Evolutionary conservation across 1,140 invertebrate species (phyloP).

Genomic region (Papilio polytes): DNA sequence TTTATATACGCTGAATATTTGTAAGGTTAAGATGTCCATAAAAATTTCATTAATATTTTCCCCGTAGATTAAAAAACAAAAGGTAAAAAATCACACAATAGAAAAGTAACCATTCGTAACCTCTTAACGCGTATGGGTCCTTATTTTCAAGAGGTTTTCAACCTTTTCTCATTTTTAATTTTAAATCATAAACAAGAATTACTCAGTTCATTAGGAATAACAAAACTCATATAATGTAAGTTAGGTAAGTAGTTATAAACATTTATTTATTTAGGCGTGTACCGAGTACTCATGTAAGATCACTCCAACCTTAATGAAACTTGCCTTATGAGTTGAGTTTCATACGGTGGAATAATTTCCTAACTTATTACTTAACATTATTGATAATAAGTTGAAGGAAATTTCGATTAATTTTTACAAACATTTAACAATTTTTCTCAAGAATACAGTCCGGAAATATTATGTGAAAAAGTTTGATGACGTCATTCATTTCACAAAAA

Average conservation of each 20-base stretch:
- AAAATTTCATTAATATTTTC: no score
- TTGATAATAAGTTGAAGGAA: conserved; percentile 11
- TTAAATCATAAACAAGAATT: not conserved
- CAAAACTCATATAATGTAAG: conserved; percentile 17
- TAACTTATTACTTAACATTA: conserved; percentile 36
- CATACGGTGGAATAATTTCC: conserved; percentile 24
- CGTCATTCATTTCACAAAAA: no score
- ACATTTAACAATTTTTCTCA: no score
- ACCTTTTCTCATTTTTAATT: not conserved
- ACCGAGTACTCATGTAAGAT: conserved; percentile 18
- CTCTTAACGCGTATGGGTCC: no score
- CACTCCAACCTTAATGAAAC: conserved; percentile 13
- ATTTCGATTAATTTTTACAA: not conserved
- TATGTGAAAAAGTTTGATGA: no score
- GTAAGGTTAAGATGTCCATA: no score
- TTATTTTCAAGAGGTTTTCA: not conserved
- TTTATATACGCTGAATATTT: no score
- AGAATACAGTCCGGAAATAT: no score
- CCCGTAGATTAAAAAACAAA: no score
- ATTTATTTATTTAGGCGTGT: conserved; percentile 10
- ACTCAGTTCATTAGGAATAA: not conserved
- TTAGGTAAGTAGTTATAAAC: not conserved
- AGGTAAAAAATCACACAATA: no score
- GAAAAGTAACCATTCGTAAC: no score
- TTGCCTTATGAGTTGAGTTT: conserved; percentile 32